Base-by-base conservation (phyloP, 1,140 invertebrate genomes). In the Tetranychus urticae region DNA sequence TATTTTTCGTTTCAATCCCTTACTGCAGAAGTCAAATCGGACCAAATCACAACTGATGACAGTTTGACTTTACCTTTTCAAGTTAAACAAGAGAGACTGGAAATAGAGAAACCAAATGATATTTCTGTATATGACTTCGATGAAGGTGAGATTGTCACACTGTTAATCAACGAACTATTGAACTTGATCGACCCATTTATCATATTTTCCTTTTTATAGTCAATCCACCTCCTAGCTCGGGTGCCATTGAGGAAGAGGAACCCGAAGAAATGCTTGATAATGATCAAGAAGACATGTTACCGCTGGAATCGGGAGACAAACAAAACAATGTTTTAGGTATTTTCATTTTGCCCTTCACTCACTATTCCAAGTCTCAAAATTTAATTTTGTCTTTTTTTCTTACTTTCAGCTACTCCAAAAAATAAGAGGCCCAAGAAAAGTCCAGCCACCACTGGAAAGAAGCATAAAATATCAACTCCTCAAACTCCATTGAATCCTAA, bases 401-500 rank as follows among this genome's bases (percentile, higher is more conserved):
- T 12, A 3, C 3, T 23, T 10, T 36, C 33, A 56, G 55, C 34
- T 37, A 56, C 55, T 31, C 55, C 55, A 39, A 46, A 46, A 8
- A 3, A 7, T 10, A 46, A 48, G 33, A 46, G 39, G 42, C 10
- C 33, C 36, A 62, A 56, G 58, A 42, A 13, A 39, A 50, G 47
- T 36, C 31, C 34, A 37, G 54, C 34, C 14, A 34, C 31, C 12
- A 39, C 10, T 37, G 52, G 42, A 31, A 58, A 55, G 47, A 65
- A 64, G 55, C 23, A 13, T 64, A 66, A 63, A 56, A 60, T 60
- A 42, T 60, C 12, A 50, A 68, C 80, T 14, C 78, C 80, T 2
- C 81, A 83, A 67, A 84, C 84, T 12, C 81, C 83, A 68, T 78
- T 77, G 1, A 77, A 81, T 10, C 77, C 81, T 2, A 79, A 82